Conservation (phyloP, 2,888 invertebrate genomes). For the Philonicus albiceps region DNA sequence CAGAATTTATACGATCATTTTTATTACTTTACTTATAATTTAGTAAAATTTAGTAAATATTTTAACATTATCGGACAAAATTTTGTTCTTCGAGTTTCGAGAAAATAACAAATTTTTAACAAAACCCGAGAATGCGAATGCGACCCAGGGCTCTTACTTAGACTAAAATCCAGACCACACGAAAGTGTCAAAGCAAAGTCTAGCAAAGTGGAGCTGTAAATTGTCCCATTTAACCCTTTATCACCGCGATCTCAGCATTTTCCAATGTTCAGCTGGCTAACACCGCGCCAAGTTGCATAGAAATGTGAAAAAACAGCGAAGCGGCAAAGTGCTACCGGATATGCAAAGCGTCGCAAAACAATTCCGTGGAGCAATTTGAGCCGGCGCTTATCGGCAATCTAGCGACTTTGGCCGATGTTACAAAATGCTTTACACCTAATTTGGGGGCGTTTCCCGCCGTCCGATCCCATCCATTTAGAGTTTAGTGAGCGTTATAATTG, state of each 20-base stretch:
- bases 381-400: constrained; percentile 15
- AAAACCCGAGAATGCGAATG: too few species aligned
- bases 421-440: constrained; percentile 25
- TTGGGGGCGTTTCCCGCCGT: not conserved
- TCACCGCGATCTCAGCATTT: not conserved
- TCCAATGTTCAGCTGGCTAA: not conserved
- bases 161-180: not conserved
- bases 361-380: constrained; percentile 22
- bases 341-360: constrained; percentile 28
- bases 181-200: not conserved
- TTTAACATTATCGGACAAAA: too few species aligned
- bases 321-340: constrained; percentile 24
- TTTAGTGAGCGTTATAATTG: constrained; percentile 15
- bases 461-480: constrained; percentile 20
- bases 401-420: not conserved
- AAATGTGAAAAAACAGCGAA: constrained; percentile 7
- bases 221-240: not conserved
- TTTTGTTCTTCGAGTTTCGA: too few species aligned
- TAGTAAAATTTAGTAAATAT: too few species aligned
- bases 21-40: too few species aligned
- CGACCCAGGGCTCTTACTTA: too few species aligned
- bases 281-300: constrained; percentile 1
- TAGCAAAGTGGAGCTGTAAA: not conserved
- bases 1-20: too few species aligned
- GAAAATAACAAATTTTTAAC: too few species aligned